Evolutionary conservation across 2,888 invertebrate genomes (phyloP).

Genomic region (Cantharis nigra): DNA sequence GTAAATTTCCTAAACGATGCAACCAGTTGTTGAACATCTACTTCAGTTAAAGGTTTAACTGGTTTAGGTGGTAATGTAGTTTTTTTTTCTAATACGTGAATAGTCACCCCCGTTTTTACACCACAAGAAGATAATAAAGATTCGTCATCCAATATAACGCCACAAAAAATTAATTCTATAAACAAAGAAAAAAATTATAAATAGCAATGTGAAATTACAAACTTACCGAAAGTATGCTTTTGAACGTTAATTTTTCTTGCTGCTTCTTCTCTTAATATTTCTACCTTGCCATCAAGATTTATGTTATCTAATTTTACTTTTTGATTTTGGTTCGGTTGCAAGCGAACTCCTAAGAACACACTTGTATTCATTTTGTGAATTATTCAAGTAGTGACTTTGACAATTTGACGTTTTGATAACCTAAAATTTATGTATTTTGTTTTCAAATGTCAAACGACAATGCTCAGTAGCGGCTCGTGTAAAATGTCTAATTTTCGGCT

Average conservation of each 20-base stretch:
- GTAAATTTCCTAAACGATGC: conserved; percentile 66
- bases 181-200: background rate
- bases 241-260: conserved; percentile 62
- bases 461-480: too few species aligned
- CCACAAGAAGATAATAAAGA: conserved; percentile 66
- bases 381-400: background rate
- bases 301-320: conserved; percentile 65
- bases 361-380: conserved; percentile 32
- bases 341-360: conserved; percentile 58
- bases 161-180: conserved; percentile 72
- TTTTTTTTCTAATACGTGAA: conserved; percentile 61
- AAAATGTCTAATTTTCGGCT: too few species aligned
- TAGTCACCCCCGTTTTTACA: conserved; percentile 61
- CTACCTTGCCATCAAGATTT: conserved; percentile 65
- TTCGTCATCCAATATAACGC: conserved; percentile 69
- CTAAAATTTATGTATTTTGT: background rate
- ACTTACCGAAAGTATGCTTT: conserved; percentile 62
- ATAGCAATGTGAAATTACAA: background rate
- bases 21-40: conserved; percentile 66
- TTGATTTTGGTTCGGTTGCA: conserved; percentile 58
- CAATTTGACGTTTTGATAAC: background rate
- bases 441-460: too few species aligned
- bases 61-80: conserved; percentile 50
- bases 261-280: conserved; percentile 62
- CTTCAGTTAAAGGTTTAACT: conserved; percentile 60